Base-by-base conservation (phyloP, 2,888 invertebrate species). In the Megalurothrips usitatus region DNA sequence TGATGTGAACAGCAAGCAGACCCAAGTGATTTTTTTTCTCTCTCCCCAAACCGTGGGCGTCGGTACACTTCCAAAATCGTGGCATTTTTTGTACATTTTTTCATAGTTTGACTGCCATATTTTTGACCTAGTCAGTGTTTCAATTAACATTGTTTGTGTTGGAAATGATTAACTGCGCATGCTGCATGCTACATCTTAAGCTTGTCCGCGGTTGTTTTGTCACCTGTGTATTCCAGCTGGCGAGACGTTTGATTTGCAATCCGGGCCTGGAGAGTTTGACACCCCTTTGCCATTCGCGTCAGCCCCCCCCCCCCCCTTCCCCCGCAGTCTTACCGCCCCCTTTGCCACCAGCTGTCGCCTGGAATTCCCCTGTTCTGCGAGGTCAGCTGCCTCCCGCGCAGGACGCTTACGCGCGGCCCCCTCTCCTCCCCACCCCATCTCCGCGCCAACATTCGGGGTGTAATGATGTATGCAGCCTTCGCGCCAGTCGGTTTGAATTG, bases 11-110 rank as follows among this genome's bases (percentile, higher is more conserved):
- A 23, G 68, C 58, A 68, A 68, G 68, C 68, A 68, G 68, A 68
- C 68, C 34, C 68, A 68, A 68, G 68, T 68, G 68, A 68, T 68
- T 68, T 68, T 68, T 68, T 68, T 63, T 63, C n/a, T n/a, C 10
- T 12, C 23, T 68, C 68, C 23, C 68, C 68, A 68, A 23, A 23
- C 2, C 11, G n/a, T 68, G 68, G 68, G 68, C 68, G 23, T 68
- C 68, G 23, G 23, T 68, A 68, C 68, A 68, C 68, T 68, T 68
- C 23, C 23, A 23, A 68, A 68, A 68, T 23, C 11, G 23, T 23
- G 68, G 68, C 68, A 23, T 68, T 68, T 68, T 68, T 68, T 58
- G 17, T 9, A 52, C 10, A 52, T 52, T 52, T 52, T 52, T 52
- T 52, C 52, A 17, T 52, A 52, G 52, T 19, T 12, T 52, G 1